Evolutionary conservation across 1,140 invertebrate genomes (phyloP).

Genomic region (Leptinotarsa undecemlineata): DNA sequence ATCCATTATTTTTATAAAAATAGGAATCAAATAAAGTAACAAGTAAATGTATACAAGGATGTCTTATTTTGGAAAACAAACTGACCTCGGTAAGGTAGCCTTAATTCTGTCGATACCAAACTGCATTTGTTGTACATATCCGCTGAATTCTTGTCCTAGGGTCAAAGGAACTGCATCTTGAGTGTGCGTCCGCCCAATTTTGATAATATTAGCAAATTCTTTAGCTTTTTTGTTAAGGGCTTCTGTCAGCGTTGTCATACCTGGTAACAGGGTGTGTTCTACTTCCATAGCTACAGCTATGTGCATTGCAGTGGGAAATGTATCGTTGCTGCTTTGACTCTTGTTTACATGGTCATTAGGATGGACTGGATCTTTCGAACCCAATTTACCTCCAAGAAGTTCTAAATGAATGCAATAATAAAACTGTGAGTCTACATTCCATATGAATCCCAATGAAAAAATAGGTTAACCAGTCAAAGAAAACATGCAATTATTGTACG

Average conservation of each 20-base stretch:
- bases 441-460: no score
- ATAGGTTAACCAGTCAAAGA: no score
- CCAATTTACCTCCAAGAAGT: slow-evolving; percentile 88
- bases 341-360: slow-evolving; percentile 99
- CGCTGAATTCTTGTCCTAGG: slow-evolving; percentile 97
- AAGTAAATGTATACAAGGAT: no score
- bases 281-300: slow-evolving; percentile 94
- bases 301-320: slow-evolving; percentile 99
- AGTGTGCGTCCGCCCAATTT: slow-evolving; percentile 67
- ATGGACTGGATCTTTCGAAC: slow-evolving; percentile 97
- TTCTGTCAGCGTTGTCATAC: slow-evolving; percentile 72
- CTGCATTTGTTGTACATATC: slow-evolving; percentile 84
- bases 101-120: slow-evolving; percentile 88
- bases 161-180: slow-evolving; percentile 98
- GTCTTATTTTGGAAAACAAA: not conserved
- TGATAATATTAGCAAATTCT: slow-evolving; percentile 71
- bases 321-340: slow-evolving; percentile 99
- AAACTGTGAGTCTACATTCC: no score
- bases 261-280: slow-evolving; percentile 79
- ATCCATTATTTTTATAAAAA: no score
- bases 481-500: not conserved
- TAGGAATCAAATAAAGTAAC: no score
- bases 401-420: slow-evolving; percentile 57
- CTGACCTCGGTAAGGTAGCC: slow-evolving; percentile 70
- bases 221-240: slow-evolving; percentile 61